phyloP scores from a whole-genome alignment of 2,113 vertebrate species.

The Hassar affinis region DNA sequence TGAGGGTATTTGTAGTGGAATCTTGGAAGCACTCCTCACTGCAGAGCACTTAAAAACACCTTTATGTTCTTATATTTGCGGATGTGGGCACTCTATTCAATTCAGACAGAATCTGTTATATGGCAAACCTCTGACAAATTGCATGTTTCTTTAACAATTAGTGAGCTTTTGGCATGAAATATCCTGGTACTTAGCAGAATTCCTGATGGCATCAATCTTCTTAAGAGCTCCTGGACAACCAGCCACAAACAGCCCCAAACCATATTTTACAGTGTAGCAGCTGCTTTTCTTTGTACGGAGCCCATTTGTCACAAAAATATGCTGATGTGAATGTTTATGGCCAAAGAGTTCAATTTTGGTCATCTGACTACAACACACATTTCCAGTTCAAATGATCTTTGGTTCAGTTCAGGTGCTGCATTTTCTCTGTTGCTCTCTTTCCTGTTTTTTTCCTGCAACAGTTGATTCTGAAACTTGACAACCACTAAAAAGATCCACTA shows the following conservation, averaged over 20 bases:
- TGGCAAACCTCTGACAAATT: neutral
- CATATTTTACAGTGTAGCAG: conserved; percentile 11
- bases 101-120: neutral
- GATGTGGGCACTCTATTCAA: neutral
- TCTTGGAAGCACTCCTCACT: neutral
- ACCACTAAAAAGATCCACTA: neutral
- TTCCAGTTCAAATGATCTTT: neutral
- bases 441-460: neutral
- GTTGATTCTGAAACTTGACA: neutral
- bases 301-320: neutral
- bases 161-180: neutral
- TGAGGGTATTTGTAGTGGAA: neutral
- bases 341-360: neutral
- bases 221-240: conserved; percentile 3
- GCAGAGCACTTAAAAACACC: neutral
- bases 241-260: neutral
- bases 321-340: neutral
- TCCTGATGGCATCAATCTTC: conserved; percentile 8
- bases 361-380: neutral
- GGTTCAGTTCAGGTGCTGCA: conserved; percentile 3
- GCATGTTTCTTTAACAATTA: neutral
- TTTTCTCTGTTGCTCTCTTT: neutral
- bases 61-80: conserved; percentile 1
- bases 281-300: neutral
- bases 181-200: conserved; percentile 1